Base-by-base conservation (phyloP, 2,888 invertebrate species). In the Pycnomerus fuliginosus region DNA sequence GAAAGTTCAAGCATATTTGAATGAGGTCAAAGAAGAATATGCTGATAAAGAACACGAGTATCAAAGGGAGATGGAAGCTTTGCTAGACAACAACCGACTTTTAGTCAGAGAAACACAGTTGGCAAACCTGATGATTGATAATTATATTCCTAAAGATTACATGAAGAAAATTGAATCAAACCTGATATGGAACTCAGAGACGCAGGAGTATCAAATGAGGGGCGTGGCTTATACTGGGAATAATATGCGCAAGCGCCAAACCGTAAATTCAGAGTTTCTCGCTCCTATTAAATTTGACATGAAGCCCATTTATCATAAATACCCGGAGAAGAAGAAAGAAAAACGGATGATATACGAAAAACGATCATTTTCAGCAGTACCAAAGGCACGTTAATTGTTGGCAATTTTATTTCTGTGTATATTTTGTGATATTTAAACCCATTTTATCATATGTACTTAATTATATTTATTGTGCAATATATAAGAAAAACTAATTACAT, bases 211-310 rank as follows among this genome's bases (percentile, higher is more conserved):
- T 91, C 96, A 98, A 70, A 80, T 99, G 29, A 88, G 89, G 69
- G 97, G 97, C 71, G 95, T 99, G 3, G 98, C 98, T 0, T 99
- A 99, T 72, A 95, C 97, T 3, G 98, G 98, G 0, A 99, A 99
- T 75, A 99, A 99, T 69, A 97, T 98, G 94, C 79, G 87, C 44
- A 89, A 90, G 67, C 79, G 74, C 4, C 73, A 79, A 58, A 72
- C 75, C 12, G 69, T 74, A 22, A 60, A 72, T 38, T 70, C 71
- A 46, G 58, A 66, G 29, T 64, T 62, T 15, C 56, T 59, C 3
- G 53, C 58, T 3, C 55, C 61, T 2, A 59, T 67, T 13, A 55
- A 52, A 33, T 64, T 66, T 33, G 66, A 64, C 4, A 66, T 69
- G 65, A 71, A 70, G 52, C 60, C 65, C 8, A 65, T 67, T 12